These are phyloP conservation scores for Campylomormyrus numenius DNA, from an alignment of 2,113 vertebrate genomes.

Conservation along the genomic window DNA sequence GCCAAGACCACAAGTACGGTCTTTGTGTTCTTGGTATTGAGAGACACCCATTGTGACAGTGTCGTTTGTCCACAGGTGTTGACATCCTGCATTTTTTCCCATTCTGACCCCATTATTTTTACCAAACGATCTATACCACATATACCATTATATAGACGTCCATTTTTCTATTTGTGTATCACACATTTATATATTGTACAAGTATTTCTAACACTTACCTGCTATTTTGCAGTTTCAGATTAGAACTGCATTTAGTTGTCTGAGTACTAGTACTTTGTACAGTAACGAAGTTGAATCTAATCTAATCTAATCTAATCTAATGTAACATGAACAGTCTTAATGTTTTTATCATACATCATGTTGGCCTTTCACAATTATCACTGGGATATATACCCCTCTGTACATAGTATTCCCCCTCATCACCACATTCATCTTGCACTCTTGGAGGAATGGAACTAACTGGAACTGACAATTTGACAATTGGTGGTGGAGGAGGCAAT, in stretches of 20 bases:
- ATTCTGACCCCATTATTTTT: not conserved
- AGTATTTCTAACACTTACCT: not conserved
- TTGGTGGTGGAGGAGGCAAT: conserved; percentile 19
- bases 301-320: not conserved
- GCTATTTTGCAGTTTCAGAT: not conserved
- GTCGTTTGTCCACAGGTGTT: no score
- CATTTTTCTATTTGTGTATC: no score
- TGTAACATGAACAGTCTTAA: no score
- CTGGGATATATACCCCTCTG: not conserved
- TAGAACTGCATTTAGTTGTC: not conserved
- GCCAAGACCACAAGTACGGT: not conserved
- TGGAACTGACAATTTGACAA: conserved; percentile 46
- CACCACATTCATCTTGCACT: not conserved
- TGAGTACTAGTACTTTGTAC: not conserved
- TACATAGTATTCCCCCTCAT: not conserved
- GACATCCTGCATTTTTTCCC: no score
- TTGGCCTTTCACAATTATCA: not conserved
- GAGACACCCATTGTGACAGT: no score
- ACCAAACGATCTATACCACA: not conserved
- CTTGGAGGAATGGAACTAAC: not conserved
- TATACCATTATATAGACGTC: not conserved
- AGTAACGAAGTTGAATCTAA: not conserved
- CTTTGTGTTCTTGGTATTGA: no score
- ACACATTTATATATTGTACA: not conserved
- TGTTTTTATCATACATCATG: not conserved